Evolutionary conservation across 92 coral and sea anemone species (phyloP), one percentile per base, ranked within the genome.

Genomic region (Isaurus tuberculatus): DNA sequence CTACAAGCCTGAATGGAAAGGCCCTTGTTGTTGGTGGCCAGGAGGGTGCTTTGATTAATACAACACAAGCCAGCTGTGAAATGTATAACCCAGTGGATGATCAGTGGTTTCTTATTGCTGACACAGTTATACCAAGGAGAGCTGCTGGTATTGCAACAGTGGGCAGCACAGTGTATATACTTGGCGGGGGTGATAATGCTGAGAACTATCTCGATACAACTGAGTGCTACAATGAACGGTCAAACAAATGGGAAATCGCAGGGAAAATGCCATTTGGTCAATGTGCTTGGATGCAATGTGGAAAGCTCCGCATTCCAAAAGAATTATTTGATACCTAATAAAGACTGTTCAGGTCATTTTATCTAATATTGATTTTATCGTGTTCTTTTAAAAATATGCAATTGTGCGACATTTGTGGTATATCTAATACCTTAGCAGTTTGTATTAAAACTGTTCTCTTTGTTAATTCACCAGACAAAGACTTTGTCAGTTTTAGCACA

Each of bases 41-140:
- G 83, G 89, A 88, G 53, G 70, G 66, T 57, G 57, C 82, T 0
- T 86, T 83, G 60, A 69, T 72, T 55, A 79, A 83, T 65, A 70
- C 84, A 13, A 90, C 95, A 29, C 88, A 89, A 49, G 70, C 87
- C 57, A 91, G 95, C 78, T 94, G 98, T 68, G 98, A 94, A 79
- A 63, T 94, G 16, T 94, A 84, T 53, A 85, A 83, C 73, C 88
- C 93, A 22, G 79, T 72, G 23, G 34, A 67, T 0, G 89, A 90
- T 70, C 82, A 85, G 57, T 94, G 98, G 98, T 87, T 75, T 40
- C 40, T 85, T 5, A 68, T 94, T 72, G 91, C 92, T 3, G 92
- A 92, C 49, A 49, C 87, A n/a, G 68, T 81, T 37, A 74, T 77
- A 58, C 93, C 90, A 31, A 91, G 98, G 13, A 95, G 94, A n/a